Evolutionary conservation across 53 echinoderm and acorn worm genomes (phyloP).

Genomic region (Patiria pectinifera): DNA sequence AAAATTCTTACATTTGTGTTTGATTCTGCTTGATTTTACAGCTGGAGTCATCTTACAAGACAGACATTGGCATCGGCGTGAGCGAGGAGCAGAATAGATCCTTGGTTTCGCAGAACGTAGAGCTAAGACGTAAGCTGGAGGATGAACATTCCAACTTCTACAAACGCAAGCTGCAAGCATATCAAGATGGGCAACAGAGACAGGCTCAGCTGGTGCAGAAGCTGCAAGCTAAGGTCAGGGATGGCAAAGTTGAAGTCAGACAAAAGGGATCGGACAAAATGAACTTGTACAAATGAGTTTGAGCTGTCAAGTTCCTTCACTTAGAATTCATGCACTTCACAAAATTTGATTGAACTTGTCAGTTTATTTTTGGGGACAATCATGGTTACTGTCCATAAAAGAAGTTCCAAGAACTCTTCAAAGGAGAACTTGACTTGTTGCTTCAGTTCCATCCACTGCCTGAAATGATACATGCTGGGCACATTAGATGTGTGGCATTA

Average conservation of each 20-base stretch:
- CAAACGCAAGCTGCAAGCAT: conserved; percentile 98
- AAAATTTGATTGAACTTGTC: too few relatives aligned
- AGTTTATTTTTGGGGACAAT: too few relatives aligned
- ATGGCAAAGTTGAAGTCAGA: neutral
- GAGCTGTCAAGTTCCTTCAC: too few relatives aligned
- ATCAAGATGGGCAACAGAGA: conserved; percentile 97
- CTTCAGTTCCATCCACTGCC: too few relatives aligned
- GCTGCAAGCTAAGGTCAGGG: conserved; percentile 90
- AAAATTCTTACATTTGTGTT: too few relatives aligned
- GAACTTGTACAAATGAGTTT: too few relatives aligned
- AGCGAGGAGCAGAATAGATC: conserved; percentile 96
- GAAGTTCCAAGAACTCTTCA: too few relatives aligned
- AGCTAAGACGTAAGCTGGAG: conserved; percentile 91
- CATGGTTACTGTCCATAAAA: too few relatives aligned
- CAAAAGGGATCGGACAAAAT: neutral
- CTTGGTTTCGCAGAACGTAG: conserved; percentile 90
- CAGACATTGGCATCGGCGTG: conserved; percentile 81
- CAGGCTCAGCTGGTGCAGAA: conserved; percentile 99
- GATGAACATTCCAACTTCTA: conserved; percentile 98
- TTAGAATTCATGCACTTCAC: too few relatives aligned
- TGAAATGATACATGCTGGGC: too few relatives aligned
- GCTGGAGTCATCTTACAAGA: conserved; percentile 94
- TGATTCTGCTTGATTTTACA: conserved; percentile 14
- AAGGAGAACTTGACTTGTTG: too few relatives aligned
- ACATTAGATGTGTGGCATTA: too few relatives aligned